phyloP scores from a whole-genome alignment of 2,797 vertebrate species.

The Acrocephalus scirpaceus region DNA sequence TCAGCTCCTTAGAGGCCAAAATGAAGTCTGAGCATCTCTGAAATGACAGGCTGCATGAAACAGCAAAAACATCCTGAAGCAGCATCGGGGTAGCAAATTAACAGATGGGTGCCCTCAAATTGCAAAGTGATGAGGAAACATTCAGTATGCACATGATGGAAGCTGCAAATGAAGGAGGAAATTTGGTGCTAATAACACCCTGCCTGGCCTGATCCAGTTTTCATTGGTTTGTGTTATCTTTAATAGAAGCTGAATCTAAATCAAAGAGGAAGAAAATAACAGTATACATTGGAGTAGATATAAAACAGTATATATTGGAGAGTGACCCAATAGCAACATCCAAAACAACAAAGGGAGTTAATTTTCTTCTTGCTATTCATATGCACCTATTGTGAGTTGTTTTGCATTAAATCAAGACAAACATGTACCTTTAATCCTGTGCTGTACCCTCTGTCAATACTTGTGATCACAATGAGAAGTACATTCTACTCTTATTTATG shows the following conservation, averaged over 20 bases:
- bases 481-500: not conserved
- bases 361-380: not conserved
- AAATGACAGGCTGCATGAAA: slow-evolving; percentile 19
- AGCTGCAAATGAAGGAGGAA: not conserved
- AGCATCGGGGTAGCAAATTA: not conserved
- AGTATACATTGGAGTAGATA: not conserved
- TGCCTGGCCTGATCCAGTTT: not conserved
- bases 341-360: not conserved
- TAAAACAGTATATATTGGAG: not conserved
- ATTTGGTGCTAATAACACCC: slow-evolving; percentile 17
- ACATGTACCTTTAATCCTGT: not conserved
- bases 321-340: not conserved
- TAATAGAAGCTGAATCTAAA: not conserved
- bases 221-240: not conserved
- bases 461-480: not conserved
- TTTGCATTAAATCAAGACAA: not conserved
- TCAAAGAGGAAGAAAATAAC: slow-evolving; percentile 21
- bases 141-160: not conserved
- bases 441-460: not conserved
- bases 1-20: slow-evolving; percentile 10
- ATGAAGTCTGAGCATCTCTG: not conserved
- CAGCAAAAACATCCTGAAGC: not conserved
- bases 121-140: not conserved
- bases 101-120: not conserved
- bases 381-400: not conserved